Percentiles rank a stretch among this genome's conserved stretches.
Conservation (phyloP, 2,113 vertebrate species). For the Engystomops pustulosus region DNA sequence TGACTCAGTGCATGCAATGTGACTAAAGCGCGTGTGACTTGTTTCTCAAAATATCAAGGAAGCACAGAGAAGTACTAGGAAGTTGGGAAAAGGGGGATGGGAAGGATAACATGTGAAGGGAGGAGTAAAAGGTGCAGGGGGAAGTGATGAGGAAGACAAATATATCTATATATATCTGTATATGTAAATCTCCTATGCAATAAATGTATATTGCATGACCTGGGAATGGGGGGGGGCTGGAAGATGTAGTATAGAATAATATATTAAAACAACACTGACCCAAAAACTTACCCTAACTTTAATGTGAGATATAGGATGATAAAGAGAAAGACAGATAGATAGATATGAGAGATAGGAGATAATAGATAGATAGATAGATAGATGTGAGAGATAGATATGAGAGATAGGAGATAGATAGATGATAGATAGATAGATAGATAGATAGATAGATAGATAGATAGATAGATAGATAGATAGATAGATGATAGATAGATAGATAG, state of each 20-base stretch:
- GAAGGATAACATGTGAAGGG: background rate
- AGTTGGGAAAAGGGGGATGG: background rate
- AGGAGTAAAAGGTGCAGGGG: background rate
- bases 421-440: background rate
- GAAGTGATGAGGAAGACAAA: background rate
- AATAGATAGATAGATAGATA: background rate
- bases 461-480: background rate
- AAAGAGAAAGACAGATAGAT: too few species aligned
- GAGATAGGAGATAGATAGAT: background rate
- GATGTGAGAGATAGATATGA: too few species aligned
- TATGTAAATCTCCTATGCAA: background rate
- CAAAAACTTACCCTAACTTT: background rate
- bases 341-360: too few species aligned
- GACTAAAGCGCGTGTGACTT: constrained; percentile 19
- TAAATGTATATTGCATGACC: background rate
- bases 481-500: background rate
- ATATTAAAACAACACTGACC: background rate
- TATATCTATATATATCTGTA: background rate
- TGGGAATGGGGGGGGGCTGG: too few species aligned
- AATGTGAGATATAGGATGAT: too few species aligned
- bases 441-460: background rate
- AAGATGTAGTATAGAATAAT: background rate
- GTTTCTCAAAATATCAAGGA: background rate
- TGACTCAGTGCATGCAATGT: constrained; percentile 3
- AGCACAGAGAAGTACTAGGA: background rate